Percentiles rank a stretch among this genome's conserved stretches.
phyloP scores from a whole-genome alignment of 2,113 vertebrate genomes.

The Solenodon paradoxus region DNA sequence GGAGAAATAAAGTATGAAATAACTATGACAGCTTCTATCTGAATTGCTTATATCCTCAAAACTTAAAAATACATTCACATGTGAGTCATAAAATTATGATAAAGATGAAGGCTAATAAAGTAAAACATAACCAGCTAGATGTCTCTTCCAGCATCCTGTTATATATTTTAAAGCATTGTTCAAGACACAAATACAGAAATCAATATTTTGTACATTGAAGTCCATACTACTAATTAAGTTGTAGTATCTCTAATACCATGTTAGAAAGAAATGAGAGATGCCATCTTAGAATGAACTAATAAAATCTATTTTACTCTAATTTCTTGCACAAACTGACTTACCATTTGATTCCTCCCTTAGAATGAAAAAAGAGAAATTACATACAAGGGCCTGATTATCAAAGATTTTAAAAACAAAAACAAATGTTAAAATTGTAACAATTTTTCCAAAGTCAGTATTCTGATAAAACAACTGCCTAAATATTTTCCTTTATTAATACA shows the following conservation, averaged over 20 bases:
- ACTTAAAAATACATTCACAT: neutral
- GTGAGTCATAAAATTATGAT: neutral
- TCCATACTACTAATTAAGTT: neutral
- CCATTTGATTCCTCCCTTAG: conserved; percentile 77
- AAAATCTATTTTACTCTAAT: neutral
- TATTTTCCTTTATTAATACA: neutral
- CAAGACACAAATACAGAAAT: neutral
- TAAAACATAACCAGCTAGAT: too few species aligned
- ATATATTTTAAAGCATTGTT: neutral
- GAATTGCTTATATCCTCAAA: neutral
- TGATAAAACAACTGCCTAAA: neutral
- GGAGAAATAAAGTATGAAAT: neutral
- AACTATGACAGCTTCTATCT: conserved; percentile 6
- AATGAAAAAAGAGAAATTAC: conserved; percentile 73
- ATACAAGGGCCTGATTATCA: conserved; percentile 75
- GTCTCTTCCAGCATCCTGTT: too few species aligned
- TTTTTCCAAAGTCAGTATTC: conserved; percentile 35
- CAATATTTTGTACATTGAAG: neutral
- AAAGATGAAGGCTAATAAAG: neutral
- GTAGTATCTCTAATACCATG: neutral
- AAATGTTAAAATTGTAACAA: conserved; percentile 68
- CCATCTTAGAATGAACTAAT: neutral
- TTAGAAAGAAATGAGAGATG: neutral
- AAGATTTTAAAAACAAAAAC: conserved; percentile 78
- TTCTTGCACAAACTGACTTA: conserved; percentile 71